Base-by-base conservation (phyloP, 2,888 invertebrate species). In the Pyrrhia umbra region DNA sequence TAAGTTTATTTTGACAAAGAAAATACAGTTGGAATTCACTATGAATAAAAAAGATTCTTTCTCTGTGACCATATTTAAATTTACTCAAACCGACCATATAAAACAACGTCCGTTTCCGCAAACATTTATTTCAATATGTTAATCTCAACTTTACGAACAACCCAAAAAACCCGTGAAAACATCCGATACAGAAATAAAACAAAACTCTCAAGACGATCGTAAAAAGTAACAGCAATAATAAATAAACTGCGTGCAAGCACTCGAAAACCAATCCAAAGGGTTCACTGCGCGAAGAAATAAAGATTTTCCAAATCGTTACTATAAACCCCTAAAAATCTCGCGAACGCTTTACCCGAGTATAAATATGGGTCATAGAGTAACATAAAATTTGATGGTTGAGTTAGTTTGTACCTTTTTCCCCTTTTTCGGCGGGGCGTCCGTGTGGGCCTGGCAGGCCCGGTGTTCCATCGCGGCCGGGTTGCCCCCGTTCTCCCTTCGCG, bases 401-500 rank as follows among this genome's bases (percentile, higher is more conserved):
- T 92, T 88, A 88, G 85, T 90, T 89, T 82, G 85, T 96, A 87
- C 96, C 96, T 91, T 97, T 97, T 82, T 96, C 97, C 62, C 97
- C 97, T 90, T 97, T 97, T 84, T 96, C 96, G 9, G 97, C 97
- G 55, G 97, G 96, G 75, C 94, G 88, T 82, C 96, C 88, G 91
- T 95, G 90, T 72, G 95, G 82, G 88, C 96, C 89, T 68, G 95
- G 91, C 77, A 95, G 82, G 66, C 96, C 96, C 27, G 97, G 97
- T 42, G 96, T 90, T 3, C 97, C 97, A 59, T 97, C 96, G 68
- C 96, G 95, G 39, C 97, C 97, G n/a, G 96, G 88, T 59, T 91
- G 94, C 1, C 96, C 96, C 25, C 96, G 95, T 81, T 97, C 97
- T 42, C 97, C 97, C 88, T 97, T 97, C 21, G 93, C 93, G 39